Base-by-base conservation (phyloP, 2,888 invertebrate species). In the Rhynchonema sp. region DNA sequence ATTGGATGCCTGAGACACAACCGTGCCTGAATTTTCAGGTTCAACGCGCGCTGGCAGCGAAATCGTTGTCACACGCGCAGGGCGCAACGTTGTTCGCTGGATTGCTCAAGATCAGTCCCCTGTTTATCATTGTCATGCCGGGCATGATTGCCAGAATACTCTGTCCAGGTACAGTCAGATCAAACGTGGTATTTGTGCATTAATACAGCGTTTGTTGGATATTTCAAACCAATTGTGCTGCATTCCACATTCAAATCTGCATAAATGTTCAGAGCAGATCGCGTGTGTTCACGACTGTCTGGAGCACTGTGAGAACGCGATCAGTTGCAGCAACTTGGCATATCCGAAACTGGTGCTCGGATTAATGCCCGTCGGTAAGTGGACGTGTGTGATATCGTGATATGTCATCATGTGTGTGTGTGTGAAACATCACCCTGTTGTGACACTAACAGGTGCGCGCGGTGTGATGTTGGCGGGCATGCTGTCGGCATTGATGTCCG, bases 401-500 rank as follows among this genome's bases (percentile, higher is more conserved):
- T n/a, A n/a, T n/a, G n/a, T n/a, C n/a, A n/a, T n/a, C n/a, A n/a
- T n/a, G n/a, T n/a, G n/a, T n/a, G n/a, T n/a, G n/a, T n/a, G n/a
- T n/a, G n/a, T n/a, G n/a, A n/a, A n/a, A n/a, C n/a, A n/a, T n/a
- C n/a, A n/a, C n/a, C n/a, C n/a, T n/a, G n/a, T 52, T 6, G 9
- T n/a, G 3, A 52, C 23, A 23, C 23, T 6, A 20, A 30, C 58
- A 72, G 73, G 72, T n/a, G 63, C 69, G 38, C 64, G 73, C 25
- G 78, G 78, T 1, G 65, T 79, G 54, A 79, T 79, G 77, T 63
- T 79, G 64, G 75, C 78, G 1, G 78, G 77, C 13, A 79, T 78
- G 77, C 70, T 79, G 70, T 76, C 79, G 6, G 79, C 79, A 1
- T 68, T 80, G 6, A 78, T 80, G 78, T 77, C 77, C 59, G 77